Conservation (phyloP, 2,113 vertebrate species). For the Neodontobutis hainanensis region DNA sequence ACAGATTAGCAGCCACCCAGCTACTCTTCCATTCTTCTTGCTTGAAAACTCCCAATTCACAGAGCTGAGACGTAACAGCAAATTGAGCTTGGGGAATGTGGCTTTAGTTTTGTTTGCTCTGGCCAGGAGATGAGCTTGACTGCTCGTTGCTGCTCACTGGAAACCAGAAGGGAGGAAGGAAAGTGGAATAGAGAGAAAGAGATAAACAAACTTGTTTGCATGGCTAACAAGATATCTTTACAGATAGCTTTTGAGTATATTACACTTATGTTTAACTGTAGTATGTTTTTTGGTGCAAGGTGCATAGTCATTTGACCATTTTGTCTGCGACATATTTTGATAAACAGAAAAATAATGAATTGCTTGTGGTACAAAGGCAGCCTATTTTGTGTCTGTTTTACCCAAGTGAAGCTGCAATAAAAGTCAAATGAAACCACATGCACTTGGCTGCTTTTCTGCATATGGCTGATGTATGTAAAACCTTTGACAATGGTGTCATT, state of each 20-base stretch:
- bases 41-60: slow-evolving; percentile 80
- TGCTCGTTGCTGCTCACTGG: slow-evolving; percentile 76
- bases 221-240: background rate
- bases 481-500: slow-evolving; percentile 41
- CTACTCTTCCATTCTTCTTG: slow-evolving; percentile 71
- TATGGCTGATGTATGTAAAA: slow-evolving; percentile 45
- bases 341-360: background rate
- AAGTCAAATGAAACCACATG: slow-evolving; percentile 61
- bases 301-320: background rate
- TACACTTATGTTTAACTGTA: too few relatives aligned
- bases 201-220: slow-evolving; percentile 42
- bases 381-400: slow-evolving; percentile 31
- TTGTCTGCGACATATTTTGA: background rate
- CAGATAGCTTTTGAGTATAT: too few relatives aligned
- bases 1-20: slow-evolving; percentile 70
- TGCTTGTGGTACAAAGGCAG: slow-evolving; percentile 8
- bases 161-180: slow-evolving; percentile 60
- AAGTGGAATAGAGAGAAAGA: slow-evolving; percentile 35
- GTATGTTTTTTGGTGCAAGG: too few relatives aligned
- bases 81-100: slow-evolving; percentile 85
- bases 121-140: slow-evolving; percentile 84
- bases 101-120: slow-evolving; percentile 83
- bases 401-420: slow-evolving; percentile 52
- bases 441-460: slow-evolving; percentile 59
- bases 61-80: slow-evolving; percentile 83